Evolutionary conservation across 2,113 vertebrate species (phyloP).

Genomic region (Clinocottus analis): DNA sequence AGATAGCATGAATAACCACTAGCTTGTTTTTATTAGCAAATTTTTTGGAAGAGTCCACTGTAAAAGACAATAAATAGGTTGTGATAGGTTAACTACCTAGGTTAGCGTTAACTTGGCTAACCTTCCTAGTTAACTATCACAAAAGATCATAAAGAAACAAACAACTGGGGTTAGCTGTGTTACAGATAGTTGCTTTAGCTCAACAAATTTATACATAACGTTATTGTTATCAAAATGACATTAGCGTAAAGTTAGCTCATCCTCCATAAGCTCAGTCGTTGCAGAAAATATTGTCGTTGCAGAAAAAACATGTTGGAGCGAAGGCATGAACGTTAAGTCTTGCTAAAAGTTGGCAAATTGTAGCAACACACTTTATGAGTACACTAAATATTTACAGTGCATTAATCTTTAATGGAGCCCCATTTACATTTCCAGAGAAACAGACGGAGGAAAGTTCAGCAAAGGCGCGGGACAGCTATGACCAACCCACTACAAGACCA

Average conservation of each 20-base stretch:
- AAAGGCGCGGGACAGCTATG: not conserved
- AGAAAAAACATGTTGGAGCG: not conserved
- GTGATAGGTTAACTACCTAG: not conserved
- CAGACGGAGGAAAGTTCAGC: not conserved
- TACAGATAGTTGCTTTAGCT: not conserved
- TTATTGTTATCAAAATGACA: not conserved
- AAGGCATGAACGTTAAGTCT: not conserved
- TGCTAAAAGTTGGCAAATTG: not conserved
- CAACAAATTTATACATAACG: not conserved
- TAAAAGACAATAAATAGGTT: not conserved
- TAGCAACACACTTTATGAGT: not conserved
- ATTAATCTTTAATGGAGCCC: not conserved
- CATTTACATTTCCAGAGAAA: constrained; percentile 1
- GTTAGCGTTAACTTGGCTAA: not conserved
- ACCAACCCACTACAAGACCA: not conserved
- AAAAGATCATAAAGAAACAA: not conserved
- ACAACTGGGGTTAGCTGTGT: not conserved
- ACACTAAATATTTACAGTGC: not conserved
- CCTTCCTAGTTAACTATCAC: not conserved
- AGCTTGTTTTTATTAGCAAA: not conserved
- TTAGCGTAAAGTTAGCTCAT: not conserved
- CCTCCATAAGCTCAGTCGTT: not conserved
- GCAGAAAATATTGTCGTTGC: not conserved
- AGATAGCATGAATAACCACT: not conserved
- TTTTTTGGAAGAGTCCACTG: not conserved